Conservation (phyloP, 2,113 vertebrate genomes). For the Atlantisia rogersi region DNA sequence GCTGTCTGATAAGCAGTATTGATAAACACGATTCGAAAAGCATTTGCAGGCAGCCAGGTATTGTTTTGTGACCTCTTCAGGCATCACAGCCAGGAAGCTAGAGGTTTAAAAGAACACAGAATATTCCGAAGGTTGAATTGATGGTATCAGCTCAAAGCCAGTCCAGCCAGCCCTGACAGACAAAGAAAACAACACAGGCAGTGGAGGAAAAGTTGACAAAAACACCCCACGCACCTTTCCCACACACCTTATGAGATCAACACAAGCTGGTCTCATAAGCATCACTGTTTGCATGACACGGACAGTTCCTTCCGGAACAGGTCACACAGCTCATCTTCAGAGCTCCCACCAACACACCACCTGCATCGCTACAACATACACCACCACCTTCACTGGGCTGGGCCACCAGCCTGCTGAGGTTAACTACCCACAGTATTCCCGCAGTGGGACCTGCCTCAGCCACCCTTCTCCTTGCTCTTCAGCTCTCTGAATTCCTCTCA, state of each 20-base stretch:
- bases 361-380: background rate
- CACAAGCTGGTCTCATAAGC: background rate
- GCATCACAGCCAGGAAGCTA: background rate
- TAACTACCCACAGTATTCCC: background rate
- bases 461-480: background rate
- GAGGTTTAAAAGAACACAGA: background rate
- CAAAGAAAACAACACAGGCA: background rate
- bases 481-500: background rate
- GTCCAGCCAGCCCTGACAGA: background rate
- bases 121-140: background rate
- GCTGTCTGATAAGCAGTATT: background rate
- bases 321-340: background rate
- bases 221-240: background rate
- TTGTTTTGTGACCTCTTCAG: background rate
- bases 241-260: background rate
- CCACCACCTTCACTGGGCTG: background rate
- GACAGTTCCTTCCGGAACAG: background rate
- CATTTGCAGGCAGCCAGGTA: background rate
- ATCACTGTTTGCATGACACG: background rate
- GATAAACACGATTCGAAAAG: background rate
- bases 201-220: background rate
- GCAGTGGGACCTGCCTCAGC: background rate
- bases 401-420: background rate
- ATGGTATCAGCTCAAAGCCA: constrained; percentile 34
- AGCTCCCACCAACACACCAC: background rate